phyloP scores from a whole-genome alignment of 2,113 vertebrate species.

The Labrus mixtus region DNA sequence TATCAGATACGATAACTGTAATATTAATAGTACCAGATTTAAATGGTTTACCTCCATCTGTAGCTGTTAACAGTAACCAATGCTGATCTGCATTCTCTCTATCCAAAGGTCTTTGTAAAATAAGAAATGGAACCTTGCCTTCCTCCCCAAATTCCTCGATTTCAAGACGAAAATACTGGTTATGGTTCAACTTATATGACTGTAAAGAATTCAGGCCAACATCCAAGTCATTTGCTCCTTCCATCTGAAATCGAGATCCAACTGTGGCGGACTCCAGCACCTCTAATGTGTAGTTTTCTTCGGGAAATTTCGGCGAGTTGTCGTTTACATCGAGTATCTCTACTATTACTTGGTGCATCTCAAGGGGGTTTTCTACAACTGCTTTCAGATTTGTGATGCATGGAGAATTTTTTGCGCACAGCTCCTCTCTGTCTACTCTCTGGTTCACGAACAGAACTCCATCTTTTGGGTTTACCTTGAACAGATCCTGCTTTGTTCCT shows the following conservation, averaged over 20 bases:
- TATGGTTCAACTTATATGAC: conserved; percentile 75
- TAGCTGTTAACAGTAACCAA: conserved; percentile 73
- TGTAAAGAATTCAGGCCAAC: conserved; percentile 78
- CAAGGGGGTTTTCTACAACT: conserved; percentile 81
- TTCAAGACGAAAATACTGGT: conserved; percentile 80
- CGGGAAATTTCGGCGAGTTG: conserved; percentile 76
- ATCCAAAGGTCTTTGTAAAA: conserved; percentile 79
- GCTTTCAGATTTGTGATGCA: conserved; percentile 78
- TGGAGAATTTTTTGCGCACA: conserved; percentile 72
- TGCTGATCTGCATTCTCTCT: conserved; percentile 74
- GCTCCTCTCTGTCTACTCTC: conserved; percentile 81
- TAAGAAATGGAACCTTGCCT: conserved; percentile 79
- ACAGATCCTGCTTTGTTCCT: conserved; percentile 80
- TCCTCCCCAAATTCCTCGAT: conserved; percentile 80
- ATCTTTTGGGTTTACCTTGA: conserved; percentile 78
- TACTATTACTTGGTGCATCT: conserved; percentile 80
- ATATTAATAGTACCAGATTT: conserved; percentile 77
- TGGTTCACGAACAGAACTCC: conserved; percentile 76
- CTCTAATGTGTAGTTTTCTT: conserved; percentile 67
- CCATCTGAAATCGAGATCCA: conserved; percentile 79
- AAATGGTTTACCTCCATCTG: conserved; percentile 80
- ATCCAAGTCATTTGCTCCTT: conserved; percentile 81
- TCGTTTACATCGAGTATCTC: conserved; percentile 83
- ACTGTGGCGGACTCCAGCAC: conserved; percentile 75
- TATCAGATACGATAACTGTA: conserved; percentile 72